Conservation (phyloP, 1,140 invertebrate genomes). For the Scaptomyza pallida region DNA sequence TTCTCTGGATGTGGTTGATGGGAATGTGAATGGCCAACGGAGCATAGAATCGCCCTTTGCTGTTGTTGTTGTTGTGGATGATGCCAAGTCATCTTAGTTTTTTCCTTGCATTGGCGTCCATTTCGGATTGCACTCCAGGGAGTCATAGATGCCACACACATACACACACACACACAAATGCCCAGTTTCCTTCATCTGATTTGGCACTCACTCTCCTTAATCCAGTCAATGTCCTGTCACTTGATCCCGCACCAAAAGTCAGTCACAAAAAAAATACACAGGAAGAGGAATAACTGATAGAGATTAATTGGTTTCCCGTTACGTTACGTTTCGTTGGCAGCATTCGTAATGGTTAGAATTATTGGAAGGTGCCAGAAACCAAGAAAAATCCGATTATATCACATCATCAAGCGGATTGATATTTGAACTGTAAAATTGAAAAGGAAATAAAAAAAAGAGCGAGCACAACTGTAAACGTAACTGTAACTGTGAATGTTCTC, state of each 20-base stretch:
- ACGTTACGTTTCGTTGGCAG: slow-evolving; percentile 40
- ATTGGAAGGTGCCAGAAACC: slow-evolving; percentile 28
- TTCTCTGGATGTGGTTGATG: slow-evolving; percentile 5
- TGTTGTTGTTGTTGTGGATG: slow-evolving; percentile 29
- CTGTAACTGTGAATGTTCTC: not conserved
- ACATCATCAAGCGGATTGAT: slow-evolving; percentile 18
- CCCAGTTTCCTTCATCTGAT: slow-evolving; percentile 32
- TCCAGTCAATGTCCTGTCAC: slow-evolving; percentile 79
- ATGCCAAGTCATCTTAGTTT: slow-evolving; percentile 43
- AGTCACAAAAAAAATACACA: slow-evolving; percentile 18
- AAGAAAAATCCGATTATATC: slow-evolving; percentile 63
- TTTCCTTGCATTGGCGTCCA: slow-evolving; percentile 77
- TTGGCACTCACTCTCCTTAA: slow-evolving; percentile 45
- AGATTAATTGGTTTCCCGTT: slow-evolving; percentile 80
- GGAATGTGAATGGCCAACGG: not conserved
- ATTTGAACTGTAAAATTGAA: slow-evolving; percentile 16
- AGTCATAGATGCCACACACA: slow-evolving; percentile 73
- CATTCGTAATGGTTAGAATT: slow-evolving; percentile 42
- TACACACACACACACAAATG: too few species aligned
- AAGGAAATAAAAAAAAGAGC: not conserved
- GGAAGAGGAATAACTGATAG: slow-evolving; percentile 67
- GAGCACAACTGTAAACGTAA: slow-evolving; percentile 1
- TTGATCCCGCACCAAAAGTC: slow-evolving; percentile 60
- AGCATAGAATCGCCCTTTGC: slow-evolving; percentile 40
- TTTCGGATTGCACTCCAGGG: slow-evolving; percentile 81